Conservation (phyloP, 1,140 invertebrate genomes). For the Drosophila takahashii region DNA sequence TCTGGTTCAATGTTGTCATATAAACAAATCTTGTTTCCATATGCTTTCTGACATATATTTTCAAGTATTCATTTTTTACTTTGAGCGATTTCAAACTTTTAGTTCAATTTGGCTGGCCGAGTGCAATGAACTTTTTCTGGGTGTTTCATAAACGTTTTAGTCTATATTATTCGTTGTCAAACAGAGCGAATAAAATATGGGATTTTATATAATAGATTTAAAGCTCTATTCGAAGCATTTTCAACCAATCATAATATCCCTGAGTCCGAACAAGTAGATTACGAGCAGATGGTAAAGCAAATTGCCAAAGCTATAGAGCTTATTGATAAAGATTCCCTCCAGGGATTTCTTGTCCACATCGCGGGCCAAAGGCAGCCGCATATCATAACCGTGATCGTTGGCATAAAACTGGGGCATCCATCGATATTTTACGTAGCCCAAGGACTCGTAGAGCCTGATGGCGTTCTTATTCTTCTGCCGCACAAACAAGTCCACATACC, state of each 20-base stretch:
- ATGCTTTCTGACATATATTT: slow-evolving; percentile 64
- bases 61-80: slow-evolving; percentile 41
- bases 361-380: slow-evolving; percentile 38
- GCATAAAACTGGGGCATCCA: slow-evolving; percentile 32
- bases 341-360: slow-evolving; percentile 36
- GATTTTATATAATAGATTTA: neutral
- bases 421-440: slow-evolving; percentile 45
- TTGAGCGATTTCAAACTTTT: slow-evolving; percentile 45
- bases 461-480: slow-evolving; percentile 32
- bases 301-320: neutral
- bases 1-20: slow-evolving; percentile 59
- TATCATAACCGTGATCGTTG: slow-evolving; percentile 55
- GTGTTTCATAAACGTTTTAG: neutral
- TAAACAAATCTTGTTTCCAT: slow-evolving; percentile 46
- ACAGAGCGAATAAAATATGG: neutral
- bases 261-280: slow-evolving; percentile 1
- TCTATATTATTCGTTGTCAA: slow-evolving; percentile 1
- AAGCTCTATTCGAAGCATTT: neutral
- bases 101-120: slow-evolving; percentile 25
- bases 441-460: slow-evolving; percentile 34
- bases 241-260: neutral
- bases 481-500: slow-evolving; percentile 48
- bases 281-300: slow-evolving; percentile 8
- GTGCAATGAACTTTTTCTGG: slow-evolving; percentile 73
- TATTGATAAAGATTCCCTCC: neutral